A percentile compares a stretch with the other conserved stretches of the same genome.
phyloP scores from a whole-genome alignment of 2,113 vertebrate species.

The Ctenodactylus gundi region DNA sequence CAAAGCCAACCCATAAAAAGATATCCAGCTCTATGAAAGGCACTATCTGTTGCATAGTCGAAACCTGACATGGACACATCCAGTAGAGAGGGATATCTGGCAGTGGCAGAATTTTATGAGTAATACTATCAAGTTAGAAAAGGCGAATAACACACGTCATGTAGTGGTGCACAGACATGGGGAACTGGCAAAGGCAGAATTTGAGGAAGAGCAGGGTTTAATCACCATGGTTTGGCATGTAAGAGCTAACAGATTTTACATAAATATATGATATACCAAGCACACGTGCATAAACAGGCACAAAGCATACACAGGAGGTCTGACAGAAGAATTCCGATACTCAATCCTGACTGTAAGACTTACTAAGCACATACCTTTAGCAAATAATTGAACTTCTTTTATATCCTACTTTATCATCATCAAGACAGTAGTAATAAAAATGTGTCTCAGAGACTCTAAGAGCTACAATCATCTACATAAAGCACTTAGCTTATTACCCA shows the following conservation, averaged over 20 bases:
- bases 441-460: neutral
- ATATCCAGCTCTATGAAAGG: neutral
- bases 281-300: neutral
- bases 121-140: neutral
- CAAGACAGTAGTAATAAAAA: neutral
- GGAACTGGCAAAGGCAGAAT: neutral
- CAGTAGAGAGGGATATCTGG: neutral
- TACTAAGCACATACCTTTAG: neutral
- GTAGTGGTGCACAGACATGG: neutral
- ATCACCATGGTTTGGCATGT: neutral
- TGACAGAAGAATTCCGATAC: neutral
- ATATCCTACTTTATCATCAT: neutral
- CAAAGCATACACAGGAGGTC: neutral
- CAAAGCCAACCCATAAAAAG: neutral
- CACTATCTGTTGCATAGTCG: neutral
- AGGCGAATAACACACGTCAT: neutral
- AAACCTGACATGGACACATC: neutral
- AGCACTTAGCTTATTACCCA: neutral
- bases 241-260: neutral
- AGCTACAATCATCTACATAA: neutral
- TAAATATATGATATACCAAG: neutral
- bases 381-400: neutral
- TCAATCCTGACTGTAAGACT: neutral
- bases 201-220: neutral
- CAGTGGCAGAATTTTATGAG: neutral